Evolutionary conservation across 2,113 vertebrate genomes (phyloP).

Genomic region (Tachuris rubrigastra): DNA sequence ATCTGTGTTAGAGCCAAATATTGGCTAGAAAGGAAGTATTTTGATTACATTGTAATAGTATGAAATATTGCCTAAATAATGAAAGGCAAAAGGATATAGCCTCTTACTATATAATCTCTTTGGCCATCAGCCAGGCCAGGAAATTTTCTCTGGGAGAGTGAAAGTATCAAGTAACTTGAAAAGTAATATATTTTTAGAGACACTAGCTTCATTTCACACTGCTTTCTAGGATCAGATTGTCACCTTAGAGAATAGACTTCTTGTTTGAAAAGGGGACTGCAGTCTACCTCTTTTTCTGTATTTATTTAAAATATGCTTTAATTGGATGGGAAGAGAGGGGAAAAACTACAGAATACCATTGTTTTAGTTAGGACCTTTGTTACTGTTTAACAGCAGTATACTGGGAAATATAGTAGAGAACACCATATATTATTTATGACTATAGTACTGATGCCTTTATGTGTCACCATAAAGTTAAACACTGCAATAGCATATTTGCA

Average conservation of each 20-base stretch:
- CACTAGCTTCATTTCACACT: constrained; percentile 23
- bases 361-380: not conserved
- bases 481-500: not conserved
- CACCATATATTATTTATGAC: not conserved
- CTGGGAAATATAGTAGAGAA: not conserved
- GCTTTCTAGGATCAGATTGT: constrained; percentile 57
- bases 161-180: constrained; percentile 56
- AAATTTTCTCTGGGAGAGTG: constrained; percentile 63
- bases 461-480: not conserved
- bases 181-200: constrained; percentile 61
- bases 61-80: constrained; percentile 64
- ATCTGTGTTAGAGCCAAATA: constrained; percentile 30
- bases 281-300: not conserved
- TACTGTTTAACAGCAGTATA: not conserved
- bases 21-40: constrained; percentile 51
- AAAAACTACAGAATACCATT: not conserved
- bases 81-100: constrained; percentile 60
- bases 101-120: constrained; percentile 59
- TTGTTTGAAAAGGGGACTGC: not conserved
- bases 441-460: not conserved
- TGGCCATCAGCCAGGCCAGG: constrained; percentile 71
- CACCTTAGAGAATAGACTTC: constrained; percentile 7
- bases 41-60: constrained; percentile 63
- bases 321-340: not conserved
- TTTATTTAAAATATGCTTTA: not conserved